A percentile compares a stretch with the other conserved stretches of the same genome.
Conservation (phyloP, 1,140 invertebrate genomes). For the Drosophila jambulina region DNA sequence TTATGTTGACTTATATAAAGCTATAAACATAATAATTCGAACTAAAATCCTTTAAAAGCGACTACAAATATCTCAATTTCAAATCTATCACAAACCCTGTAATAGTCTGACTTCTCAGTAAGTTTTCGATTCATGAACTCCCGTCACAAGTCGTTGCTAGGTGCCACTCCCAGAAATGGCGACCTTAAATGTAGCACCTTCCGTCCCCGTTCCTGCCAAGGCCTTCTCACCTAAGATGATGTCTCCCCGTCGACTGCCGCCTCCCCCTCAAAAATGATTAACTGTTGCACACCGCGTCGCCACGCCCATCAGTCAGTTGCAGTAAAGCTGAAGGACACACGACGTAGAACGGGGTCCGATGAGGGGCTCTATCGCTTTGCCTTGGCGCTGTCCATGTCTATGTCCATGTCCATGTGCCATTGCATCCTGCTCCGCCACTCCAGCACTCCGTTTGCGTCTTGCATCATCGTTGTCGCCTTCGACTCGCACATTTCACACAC, state of each 20-base stretch:
- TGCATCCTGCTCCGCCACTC: conserved; percentile 3
- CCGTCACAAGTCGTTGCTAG: background rate
- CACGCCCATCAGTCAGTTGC: conserved; percentile 61
- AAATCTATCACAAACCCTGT: background rate
- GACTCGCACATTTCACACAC: conserved; percentile 37
- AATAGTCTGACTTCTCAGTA: background rate
- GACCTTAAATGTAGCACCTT: conserved; percentile 12
- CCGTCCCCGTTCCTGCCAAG: conserved; percentile 1
- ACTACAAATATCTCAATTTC: background rate
- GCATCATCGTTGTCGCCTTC: conserved; percentile 26
- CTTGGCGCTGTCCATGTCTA: conserved; percentile 45
- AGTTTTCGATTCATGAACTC: conserved; percentile 3
- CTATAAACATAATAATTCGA: background rate
- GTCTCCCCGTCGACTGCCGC: background rate
- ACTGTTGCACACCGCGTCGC: conserved; percentile 69
- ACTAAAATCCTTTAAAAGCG: background rate
- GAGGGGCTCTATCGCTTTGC: conserved; percentile 30
- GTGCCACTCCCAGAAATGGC: conserved; percentile 26
- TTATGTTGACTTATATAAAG: no score
- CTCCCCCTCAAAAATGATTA: conserved; percentile 55
- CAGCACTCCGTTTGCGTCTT: conserved; percentile 5
- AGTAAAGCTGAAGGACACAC: conserved; percentile 58
- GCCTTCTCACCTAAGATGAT: conserved; percentile 21
- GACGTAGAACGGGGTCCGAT: conserved; percentile 16
- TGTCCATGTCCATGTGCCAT: conserved; percentile 20